Conservation (phyloP, 2,888 invertebrate species). For the Hydropsyche betteni region DNA sequence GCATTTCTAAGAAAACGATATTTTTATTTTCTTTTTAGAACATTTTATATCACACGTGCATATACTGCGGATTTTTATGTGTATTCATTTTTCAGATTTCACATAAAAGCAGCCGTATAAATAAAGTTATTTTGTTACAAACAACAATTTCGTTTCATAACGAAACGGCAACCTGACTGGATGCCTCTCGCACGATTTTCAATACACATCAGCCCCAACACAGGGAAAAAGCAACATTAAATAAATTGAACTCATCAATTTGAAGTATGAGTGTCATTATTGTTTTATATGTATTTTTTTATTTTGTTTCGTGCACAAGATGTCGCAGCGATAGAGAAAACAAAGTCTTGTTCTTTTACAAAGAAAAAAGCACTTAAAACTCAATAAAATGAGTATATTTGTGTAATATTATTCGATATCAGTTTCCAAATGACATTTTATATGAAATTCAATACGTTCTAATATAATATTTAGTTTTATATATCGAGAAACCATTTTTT, state of each 20-base stretch:
- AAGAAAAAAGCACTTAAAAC: background rate
- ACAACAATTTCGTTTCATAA: slow-evolving; percentile 10
- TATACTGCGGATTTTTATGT: too few species aligned
- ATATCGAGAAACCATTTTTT: too few species aligned
- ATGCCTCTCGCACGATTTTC: slow-evolving; percentile 29
- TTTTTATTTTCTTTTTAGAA: too few species aligned
- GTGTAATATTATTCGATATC: too few species aligned
- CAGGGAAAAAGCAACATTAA: slow-evolving; percentile 30
- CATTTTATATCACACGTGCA: too few species aligned
- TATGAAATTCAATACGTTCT: too few species aligned
- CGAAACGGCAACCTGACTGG: slow-evolving; percentile 15
- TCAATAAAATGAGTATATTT: background rate
- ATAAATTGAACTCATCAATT: slow-evolving; percentile 41
- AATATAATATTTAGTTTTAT: too few species aligned
- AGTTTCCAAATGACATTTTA: too few species aligned
- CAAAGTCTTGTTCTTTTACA: background rate
- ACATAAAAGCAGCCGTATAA: too few species aligned
- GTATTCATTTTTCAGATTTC: too few species aligned
- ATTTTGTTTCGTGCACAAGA: slow-evolving; percentile 4
- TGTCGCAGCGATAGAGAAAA: background rate
- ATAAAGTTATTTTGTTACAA: slow-evolving; percentile 4
- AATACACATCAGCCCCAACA: slow-evolving; percentile 6
- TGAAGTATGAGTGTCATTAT: slow-evolving; percentile 37
- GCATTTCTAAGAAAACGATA: too few species aligned
- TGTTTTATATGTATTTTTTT: slow-evolving; percentile 10